These are phyloP conservation scores for Trachops cirrhosus DNA, from an alignment of 2,797 vertebrate genomes.

Conservation along the genomic window DNA sequence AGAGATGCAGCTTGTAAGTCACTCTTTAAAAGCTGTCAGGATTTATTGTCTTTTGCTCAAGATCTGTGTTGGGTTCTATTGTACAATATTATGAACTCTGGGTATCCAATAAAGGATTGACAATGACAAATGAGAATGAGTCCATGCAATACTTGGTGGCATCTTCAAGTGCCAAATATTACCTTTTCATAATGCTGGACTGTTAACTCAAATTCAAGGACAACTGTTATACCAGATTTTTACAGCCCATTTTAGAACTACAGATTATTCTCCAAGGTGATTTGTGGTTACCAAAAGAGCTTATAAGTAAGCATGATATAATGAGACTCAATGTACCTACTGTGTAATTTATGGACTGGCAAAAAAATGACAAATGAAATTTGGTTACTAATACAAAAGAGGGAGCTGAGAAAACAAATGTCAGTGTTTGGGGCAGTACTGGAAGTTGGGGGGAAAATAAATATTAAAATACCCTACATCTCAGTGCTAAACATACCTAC, in stretches of 20 bases:
- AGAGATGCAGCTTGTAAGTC: background rate
- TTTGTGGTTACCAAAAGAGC: background rate
- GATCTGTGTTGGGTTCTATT: background rate
- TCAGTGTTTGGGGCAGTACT: background rate
- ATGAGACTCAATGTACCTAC: background rate
- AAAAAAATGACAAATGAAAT: background rate
- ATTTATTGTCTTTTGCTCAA: slow-evolving; percentile 38
- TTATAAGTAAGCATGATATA: background rate
- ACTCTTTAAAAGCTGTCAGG: slow-evolving; percentile 4
- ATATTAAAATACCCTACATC: background rate
- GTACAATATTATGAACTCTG: slow-evolving; percentile 31
- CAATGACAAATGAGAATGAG: background rate
- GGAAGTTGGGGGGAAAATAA: background rate
- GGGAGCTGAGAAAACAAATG: background rate
- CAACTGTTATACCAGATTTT: background rate
- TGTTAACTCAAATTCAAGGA: background rate
- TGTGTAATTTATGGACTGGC: slow-evolving; percentile 19
- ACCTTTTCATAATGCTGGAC: background rate
- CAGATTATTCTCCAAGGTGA: slow-evolving; percentile 11
- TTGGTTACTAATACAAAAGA: background rate
- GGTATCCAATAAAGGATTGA: slow-evolving; percentile 22
- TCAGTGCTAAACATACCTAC: background rate
- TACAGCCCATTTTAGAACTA: slow-evolving; percentile 15
- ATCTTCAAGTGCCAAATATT: slow-evolving; percentile 9
- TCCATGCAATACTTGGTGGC: background rate